phyloP scores from a whole-genome alignment of 92 coral and sea anemone species.

The Phenganax stokvisi region DNA sequence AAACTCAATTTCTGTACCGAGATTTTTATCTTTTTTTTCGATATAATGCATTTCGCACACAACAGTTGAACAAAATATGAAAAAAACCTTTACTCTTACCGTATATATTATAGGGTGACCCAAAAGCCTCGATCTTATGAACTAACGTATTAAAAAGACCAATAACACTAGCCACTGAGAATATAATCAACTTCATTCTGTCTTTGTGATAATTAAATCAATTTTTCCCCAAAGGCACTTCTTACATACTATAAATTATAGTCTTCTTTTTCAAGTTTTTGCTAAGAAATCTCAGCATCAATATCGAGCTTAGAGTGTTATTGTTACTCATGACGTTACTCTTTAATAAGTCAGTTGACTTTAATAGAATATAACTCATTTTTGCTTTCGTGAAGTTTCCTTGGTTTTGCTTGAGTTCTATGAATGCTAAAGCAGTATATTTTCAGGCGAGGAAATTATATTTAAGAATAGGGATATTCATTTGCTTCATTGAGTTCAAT shows the following conservation, averaged over 20 bases:
- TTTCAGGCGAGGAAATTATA: too few species aligned
- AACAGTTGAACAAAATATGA: too few species aligned
- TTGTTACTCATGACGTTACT: conserved; percentile 1
- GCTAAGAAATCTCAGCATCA: not conserved
- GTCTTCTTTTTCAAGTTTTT: not conserved
- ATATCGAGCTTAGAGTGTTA: not conserved
- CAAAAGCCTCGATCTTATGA: conserved; percentile 7
- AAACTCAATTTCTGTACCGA: not conserved
- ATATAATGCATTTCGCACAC: too few species aligned
- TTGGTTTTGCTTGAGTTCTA: not conserved
- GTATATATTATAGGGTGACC: conserved; percentile 2
- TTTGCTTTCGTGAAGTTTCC: not conserved
- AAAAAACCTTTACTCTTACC: conserved; percentile 10
- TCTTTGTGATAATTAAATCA: not conserved
- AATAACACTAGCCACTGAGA: not conserved
- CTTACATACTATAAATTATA: not conserved
- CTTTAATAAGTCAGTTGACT: not conserved
- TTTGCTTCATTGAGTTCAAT: too few species aligned
- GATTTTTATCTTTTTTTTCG: too few species aligned
- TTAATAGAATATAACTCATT: not conserved
- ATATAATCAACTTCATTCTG: not conserved
- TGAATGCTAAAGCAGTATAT: too few species aligned
- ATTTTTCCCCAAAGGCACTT: not conserved
- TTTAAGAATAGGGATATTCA: too few species aligned
- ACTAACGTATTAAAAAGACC: not conserved